phyloP scores from a whole-genome alignment of 2,888 invertebrate genomes.

The Acanthosepion esculentum region DNA sequence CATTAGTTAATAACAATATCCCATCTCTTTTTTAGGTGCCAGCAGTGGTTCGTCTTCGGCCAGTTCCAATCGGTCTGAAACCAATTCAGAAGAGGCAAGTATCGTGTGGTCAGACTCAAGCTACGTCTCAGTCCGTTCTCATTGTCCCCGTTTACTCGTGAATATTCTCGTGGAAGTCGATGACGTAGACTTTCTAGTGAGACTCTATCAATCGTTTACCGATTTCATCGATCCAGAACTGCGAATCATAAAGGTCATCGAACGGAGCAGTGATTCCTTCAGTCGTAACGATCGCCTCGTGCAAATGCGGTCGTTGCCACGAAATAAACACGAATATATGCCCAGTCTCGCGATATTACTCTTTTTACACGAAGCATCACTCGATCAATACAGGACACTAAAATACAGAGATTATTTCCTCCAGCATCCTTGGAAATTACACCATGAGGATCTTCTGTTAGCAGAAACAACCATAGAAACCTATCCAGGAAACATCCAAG shows the following conservation, averaged over 20 bases:
- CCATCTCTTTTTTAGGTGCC: not conserved
- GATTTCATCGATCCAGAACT: slow-evolving; percentile 21
- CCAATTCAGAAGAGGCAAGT: not conserved
- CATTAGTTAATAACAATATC: not conserved
- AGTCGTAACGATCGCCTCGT: not conserved
- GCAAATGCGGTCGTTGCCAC: not conserved
- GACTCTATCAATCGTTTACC: slow-evolving; percentile 17
- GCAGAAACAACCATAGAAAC: not conserved
- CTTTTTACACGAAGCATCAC: not conserved
- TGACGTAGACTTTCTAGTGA: not conserved
- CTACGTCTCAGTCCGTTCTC: not conserved
- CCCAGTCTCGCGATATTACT: not conserved
- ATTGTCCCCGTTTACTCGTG: not conserved
- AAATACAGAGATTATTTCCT: not conserved
- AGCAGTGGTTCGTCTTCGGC: not conserved
- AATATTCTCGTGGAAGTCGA: not conserved
- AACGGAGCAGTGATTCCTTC: not conserved
- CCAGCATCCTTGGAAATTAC: slow-evolving; percentile 43
- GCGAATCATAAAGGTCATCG: not conserved
- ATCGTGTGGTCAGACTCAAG: not conserved
- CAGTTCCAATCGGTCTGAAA: slow-evolving; percentile 37
- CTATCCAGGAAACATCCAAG: slow-evolving; percentile 2
- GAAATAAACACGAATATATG: not conserved
- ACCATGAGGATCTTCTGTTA: not conserved
- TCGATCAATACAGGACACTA: not conserved